Evolutionary conservation across 2,888 invertebrate species (phyloP).

Genomic region (Acleris cristana): DNA sequence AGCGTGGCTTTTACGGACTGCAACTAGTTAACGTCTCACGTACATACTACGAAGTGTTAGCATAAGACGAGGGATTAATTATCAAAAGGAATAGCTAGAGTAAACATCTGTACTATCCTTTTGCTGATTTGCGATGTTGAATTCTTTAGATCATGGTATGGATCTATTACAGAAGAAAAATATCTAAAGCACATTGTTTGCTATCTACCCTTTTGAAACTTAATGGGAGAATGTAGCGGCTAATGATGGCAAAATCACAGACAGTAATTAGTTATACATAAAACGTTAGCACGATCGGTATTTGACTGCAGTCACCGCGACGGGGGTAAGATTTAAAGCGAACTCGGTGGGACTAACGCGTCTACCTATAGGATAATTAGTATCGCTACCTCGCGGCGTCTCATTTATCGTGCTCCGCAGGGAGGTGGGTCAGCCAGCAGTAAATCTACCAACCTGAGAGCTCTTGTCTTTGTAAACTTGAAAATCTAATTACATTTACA

Average conservation of each 20-base stretch:
- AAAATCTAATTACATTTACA: conserved; percentile 84
- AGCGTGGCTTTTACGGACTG: background rate
- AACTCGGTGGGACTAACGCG: conserved; percentile 65
- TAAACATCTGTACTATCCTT: too few relatives aligned
- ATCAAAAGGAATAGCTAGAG: background rate
- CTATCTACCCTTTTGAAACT: too few relatives aligned
- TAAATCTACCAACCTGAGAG: conserved; percentile 82
- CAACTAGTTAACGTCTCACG: conserved; percentile 3
- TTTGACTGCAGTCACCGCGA: conserved; percentile 64
- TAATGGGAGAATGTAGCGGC: too few relatives aligned
- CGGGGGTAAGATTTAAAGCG: conserved; percentile 74
- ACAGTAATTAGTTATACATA: background rate
- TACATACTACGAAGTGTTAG: background rate
- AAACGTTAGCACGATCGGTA: conserved; percentile 39
- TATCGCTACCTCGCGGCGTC: conserved; percentile 80
- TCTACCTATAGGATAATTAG: conserved; percentile 80
- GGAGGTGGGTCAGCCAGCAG: conserved; percentile 80
- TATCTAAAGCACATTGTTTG: too few relatives aligned
- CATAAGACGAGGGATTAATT: background rate
- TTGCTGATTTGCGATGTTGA: too few relatives aligned
- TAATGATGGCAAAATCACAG: background rate
- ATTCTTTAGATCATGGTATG: too few relatives aligned
- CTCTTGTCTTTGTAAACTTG: conserved; percentile 82
- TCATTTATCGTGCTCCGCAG: conserved; percentile 79
- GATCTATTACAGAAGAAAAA: too few relatives aligned